A percentile compares a stretch with the other conserved stretches of the same genome.
phyloP scores from a whole-genome alignment of 2,113 vertebrate genomes.

The Menidia beryllina region DNA sequence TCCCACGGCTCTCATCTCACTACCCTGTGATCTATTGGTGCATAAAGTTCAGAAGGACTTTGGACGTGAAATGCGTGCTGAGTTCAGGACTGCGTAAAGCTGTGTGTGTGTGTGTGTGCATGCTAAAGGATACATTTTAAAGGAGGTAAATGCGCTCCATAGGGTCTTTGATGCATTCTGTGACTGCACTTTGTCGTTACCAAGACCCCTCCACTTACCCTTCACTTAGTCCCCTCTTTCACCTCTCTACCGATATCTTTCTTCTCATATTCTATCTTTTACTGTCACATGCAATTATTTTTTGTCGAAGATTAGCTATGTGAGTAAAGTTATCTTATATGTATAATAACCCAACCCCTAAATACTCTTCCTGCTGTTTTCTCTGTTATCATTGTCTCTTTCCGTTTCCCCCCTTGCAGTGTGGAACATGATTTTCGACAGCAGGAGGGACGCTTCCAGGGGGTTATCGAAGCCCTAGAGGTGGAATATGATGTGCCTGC shows the following conservation, averaged over 20 bases:
- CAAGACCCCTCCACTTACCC: constrained; percentile 9
- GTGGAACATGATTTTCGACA: constrained; percentile 97
- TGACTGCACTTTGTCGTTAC: constrained; percentile 2
- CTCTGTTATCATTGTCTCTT: not conserved
- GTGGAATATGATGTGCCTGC: constrained; percentile 80
- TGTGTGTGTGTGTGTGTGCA: constrained; percentile 30
- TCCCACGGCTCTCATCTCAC: constrained; percentile 49
- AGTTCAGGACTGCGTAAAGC: constrained; percentile 24
- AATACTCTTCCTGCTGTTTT: not conserved
- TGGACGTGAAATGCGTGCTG: constrained; percentile 56
- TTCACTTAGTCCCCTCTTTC: constrained; percentile 20
- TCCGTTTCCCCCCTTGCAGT: constrained; percentile 73
- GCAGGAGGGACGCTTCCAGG: constrained; percentile 92
- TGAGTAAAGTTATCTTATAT: constrained; percentile 23
- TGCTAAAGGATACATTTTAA: constrained; percentile 28
- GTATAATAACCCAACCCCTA: constrained; percentile 5
- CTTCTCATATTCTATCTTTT: not conserved
- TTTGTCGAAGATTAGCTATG: constrained; percentile 23
- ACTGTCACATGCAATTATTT: constrained; percentile 5
- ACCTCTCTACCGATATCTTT: constrained; percentile 15
- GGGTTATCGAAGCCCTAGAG: constrained; percentile 87
- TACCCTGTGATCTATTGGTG: constrained; percentile 63
- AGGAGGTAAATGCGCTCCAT: not conserved
- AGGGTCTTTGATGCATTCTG: constrained; percentile 22
- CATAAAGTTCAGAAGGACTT: constrained; percentile 48